Evolutionary conservation across 2,888 invertebrate genomes (phyloP).

Genomic region (Drosophila gaucha): DNA sequence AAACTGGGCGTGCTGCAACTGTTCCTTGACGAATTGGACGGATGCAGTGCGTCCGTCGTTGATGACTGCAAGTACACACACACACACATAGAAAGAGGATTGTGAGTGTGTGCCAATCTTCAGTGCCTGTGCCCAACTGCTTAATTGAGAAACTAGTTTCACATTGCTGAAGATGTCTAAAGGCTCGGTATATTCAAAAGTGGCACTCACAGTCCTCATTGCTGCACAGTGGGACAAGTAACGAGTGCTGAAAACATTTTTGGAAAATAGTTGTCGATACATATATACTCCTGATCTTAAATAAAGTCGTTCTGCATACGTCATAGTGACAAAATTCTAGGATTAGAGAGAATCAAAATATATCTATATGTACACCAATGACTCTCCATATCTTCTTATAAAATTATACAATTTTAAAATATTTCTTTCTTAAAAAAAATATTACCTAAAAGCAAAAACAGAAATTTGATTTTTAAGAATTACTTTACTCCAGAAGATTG

Average conservation of each 20-base stretch:
- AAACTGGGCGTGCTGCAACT: conserved; percentile 73
- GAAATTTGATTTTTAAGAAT: background rate
- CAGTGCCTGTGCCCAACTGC: conserved; percentile 37
- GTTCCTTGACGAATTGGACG: conserved; percentile 79
- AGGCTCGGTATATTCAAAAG: conserved; percentile 26
- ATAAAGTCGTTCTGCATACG: too few species aligned
- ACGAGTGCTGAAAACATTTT: background rate
- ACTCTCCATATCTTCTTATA: too few species aligned
- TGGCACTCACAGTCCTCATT: conserved; percentile 1
- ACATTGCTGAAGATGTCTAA: conserved; percentile 39
- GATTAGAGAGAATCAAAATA: too few species aligned
- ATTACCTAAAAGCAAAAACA: too few species aligned
- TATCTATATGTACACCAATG: too few species aligned
- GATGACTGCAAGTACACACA: conserved; percentile 38
- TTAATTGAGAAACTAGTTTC: conserved; percentile 79
- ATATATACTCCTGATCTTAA: too few species aligned
- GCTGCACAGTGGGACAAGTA: conserved; percentile 30
- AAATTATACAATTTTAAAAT: too few species aligned
- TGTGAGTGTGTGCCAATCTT: conserved; percentile 46
- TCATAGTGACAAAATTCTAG: too few species aligned
- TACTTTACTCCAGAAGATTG: conserved; percentile 8
- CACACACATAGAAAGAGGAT: background rate
- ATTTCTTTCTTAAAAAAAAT: background rate
- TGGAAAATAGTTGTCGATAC: background rate
- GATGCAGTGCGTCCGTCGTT: conserved; percentile 68